Percentiles rank a stretch among this genome's conserved stretches.
Conservation (phyloP, 2,888 invertebrate genomes). For the Micropterix aruncella region DNA sequence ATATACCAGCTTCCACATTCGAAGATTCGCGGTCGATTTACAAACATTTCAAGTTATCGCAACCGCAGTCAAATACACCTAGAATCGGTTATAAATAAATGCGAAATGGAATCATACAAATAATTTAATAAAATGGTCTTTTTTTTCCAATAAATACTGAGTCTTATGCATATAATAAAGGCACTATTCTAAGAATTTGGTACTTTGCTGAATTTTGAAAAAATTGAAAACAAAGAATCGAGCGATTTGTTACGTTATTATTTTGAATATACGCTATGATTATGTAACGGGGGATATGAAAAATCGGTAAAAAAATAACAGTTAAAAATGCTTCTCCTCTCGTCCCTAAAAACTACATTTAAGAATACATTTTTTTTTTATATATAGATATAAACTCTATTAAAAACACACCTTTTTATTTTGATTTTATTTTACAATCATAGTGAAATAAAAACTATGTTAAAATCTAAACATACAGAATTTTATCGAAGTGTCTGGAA, state of each 20-base stretch:
- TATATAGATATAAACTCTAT: no score
- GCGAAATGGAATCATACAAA: background rate
- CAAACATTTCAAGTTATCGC: background rate
- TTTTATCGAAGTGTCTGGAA: no score
- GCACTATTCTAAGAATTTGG: slow-evolving; percentile 13
- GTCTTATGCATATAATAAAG: slow-evolving; percentile 6
- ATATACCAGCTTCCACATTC: background rate
- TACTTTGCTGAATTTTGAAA: slow-evolving; percentile 10
- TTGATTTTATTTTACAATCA: no score
- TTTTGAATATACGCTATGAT: background rate
- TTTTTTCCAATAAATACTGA: background rate
- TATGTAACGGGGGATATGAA: background rate
- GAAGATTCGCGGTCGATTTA: background rate
- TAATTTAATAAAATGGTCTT: background rate
- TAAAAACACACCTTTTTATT: no score
- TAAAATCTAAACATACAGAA: no score
- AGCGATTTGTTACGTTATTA: background rate
- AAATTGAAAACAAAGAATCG: no score
- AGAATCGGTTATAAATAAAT: background rate
- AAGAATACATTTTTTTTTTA: no score
- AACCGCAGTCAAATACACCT: background rate
- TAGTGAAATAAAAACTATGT: no score
- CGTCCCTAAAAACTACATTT: background rate
- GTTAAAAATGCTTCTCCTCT: background rate
- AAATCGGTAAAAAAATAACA: background rate